Evolutionary conservation across 2,113 vertebrate species (phyloP), one percentile per base, ranked within the genome.

Genomic region (Callionymus lyra): DNA sequence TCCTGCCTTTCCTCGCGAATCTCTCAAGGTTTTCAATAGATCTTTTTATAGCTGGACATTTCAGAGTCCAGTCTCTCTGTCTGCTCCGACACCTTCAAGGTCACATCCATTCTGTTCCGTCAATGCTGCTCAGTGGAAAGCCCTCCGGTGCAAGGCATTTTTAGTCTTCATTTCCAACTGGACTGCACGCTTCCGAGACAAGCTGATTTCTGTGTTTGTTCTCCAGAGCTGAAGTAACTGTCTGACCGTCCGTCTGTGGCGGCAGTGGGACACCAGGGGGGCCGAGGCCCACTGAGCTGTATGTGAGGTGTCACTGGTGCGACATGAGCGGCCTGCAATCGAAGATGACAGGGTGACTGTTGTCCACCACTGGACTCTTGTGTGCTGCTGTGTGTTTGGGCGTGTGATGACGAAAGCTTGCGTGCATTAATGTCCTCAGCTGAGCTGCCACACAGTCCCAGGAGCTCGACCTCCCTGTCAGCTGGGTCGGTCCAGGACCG

Each of bases 331-430:
- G 59, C 31, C 56, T 17, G 31, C 72, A 76, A 84, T 86, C 64
- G 67, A 77, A 83, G 63, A 80, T 84, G 84, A 84, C 82, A 82
- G 78, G 79, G 72, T 70, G 65, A 80, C 78, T 83, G 76, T 74
- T 80, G 77, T 82, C 77, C 76, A 66, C 74, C 71, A 68, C 71
- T 47, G 56, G 45, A 51, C 50, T 59, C 50, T 42, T 56, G 50
- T 51, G 41, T 53, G 51, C 46, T 13, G 65, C 21, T 42, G 47
- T 47, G 53, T 62, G 50, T 64, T 13, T 50, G 9, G 49, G 49
- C 18, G 40, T 43, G 50, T 51, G 55, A 16, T 31, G 42, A 14
- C 15, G 9, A 34, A 12, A 13, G 53, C 50, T 77, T 65, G 70
- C 59, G 63, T 76, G 72, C 71, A 69, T 21, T 66, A 42, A 59